phyloP scores from a whole-genome alignment of 2,113 vertebrate genomes.

The Bubo blakistoni region DNA sequence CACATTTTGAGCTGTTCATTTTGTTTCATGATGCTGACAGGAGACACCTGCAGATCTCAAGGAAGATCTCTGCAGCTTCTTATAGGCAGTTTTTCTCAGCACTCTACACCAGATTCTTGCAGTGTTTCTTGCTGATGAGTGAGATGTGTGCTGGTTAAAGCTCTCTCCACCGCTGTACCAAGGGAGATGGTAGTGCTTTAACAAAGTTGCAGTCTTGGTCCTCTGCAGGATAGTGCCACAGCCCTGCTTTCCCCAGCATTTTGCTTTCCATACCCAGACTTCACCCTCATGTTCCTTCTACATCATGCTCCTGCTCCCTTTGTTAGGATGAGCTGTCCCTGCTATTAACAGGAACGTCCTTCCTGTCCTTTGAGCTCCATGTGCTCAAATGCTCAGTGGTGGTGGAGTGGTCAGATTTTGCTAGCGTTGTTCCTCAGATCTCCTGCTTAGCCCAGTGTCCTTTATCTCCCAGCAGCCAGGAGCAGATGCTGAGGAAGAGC shows the following conservation, averaged over 20 bases:
- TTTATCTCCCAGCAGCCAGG: background rate
- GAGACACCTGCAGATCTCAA: background rate
- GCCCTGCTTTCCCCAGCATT: background rate
- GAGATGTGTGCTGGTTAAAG: background rate
- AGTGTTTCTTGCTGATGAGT: background rate
- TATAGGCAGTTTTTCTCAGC: background rate
- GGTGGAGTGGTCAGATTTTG: background rate
- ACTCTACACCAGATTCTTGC: background rate
- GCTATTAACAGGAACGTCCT: background rate
- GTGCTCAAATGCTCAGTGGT: background rate
- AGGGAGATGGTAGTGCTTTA: background rate
- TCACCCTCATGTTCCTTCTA: background rate
- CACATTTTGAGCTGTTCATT: background rate
- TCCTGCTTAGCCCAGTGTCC: background rate
- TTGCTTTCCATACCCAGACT: background rate
- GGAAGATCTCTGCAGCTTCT: background rate
- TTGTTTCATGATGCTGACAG: background rate
- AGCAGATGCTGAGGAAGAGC: background rate
- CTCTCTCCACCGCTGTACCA: background rate
- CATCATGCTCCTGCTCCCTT: background rate
- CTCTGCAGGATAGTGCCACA: background rate
- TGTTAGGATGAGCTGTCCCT: background rate
- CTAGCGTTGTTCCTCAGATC: background rate
- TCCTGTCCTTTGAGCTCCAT: background rate
- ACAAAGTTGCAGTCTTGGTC: background rate